Percentiles rank a stretch among this genome's conserved stretches.
Evolutionary conservation across 2,797 vertebrate genomes (phyloP).

Genomic region (Selene dorsalis): DNA sequence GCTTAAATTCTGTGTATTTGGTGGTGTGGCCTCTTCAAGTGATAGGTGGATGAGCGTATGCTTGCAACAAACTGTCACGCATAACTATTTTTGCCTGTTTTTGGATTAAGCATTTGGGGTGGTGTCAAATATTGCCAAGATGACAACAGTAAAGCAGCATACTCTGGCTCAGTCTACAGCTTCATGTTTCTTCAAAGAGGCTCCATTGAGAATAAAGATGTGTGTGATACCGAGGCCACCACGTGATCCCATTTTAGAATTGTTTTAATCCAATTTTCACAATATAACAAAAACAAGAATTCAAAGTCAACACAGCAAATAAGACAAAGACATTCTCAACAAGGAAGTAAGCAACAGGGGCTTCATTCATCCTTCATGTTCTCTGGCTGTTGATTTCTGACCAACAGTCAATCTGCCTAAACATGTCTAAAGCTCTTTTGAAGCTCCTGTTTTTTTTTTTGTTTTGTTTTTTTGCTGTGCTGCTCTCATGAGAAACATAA

Average conservation of each 20-base stretch:
- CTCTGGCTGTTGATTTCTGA: constrained; percentile 49
- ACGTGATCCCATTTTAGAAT: not conserved
- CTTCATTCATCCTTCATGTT: constrained; percentile 35
- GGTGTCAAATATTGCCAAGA: too few relatives aligned
- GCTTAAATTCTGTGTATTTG: too few relatives aligned
- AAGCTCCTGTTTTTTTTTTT: constrained; percentile 57
- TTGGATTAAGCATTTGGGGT: too few relatives aligned
- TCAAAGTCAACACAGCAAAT: constrained; percentile 5
- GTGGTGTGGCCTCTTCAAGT: too few relatives aligned
- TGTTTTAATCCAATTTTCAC: not conserved
- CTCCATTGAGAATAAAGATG: too few relatives aligned
- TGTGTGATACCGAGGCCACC: not conserved
- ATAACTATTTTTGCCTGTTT: too few relatives aligned
- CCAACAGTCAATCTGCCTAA: constrained; percentile 56
- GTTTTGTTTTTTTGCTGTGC: constrained; percentile 37
- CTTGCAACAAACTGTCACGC: too few relatives aligned
- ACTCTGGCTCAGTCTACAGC: too few relatives aligned
- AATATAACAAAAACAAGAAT: not conserved
- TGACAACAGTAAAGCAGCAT: too few relatives aligned
- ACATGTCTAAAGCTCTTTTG: constrained; percentile 61
- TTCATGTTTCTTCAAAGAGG: too few relatives aligned
- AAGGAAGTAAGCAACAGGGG: not conserved
- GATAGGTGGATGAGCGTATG: too few relatives aligned
- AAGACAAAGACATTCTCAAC: constrained; percentile 27
- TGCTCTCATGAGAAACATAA: constrained; percentile 63